Evolutionary conservation across 2,888 invertebrate species (phyloP), one percentile per base, ranked within the genome.

Genomic region (Athalia rosae): DNA sequence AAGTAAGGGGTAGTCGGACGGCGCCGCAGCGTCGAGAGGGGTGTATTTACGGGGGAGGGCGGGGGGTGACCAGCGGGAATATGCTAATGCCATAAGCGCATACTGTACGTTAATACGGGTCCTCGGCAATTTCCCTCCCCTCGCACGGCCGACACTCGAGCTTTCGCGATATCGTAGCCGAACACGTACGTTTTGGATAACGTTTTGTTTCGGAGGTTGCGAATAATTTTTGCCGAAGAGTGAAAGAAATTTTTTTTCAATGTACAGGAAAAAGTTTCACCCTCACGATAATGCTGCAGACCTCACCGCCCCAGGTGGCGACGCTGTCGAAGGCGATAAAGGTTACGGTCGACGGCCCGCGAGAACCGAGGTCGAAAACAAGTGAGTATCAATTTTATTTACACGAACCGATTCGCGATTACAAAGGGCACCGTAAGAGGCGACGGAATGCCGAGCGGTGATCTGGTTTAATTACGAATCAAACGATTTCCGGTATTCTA

Each of bases 211-310:
- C 2, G 3, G 61, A 61, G 61, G 8, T 53, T n/a, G n/a, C 53
- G 9, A 8, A 4, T 11, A n/a, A n/a, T n/a, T 53, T 53, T 53
- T 53, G n/a, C n/a, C n/a, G n/a, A 53, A 53, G 8, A 3, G 53
- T 11, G 8, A 4, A 53, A 15, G 15, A 15, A 9, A 53, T 11
- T 53, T 53, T 53, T 71, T 71, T 58, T 3, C 45, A 45, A 58
- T 84, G 5, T 2, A 28, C 84, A 90, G 90, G 90, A 69, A 90
- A 90, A 80, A 90, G 89, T 81, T 90, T 90, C 79, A 89, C 89
- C 28, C 82, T 90, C 79, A 89, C 89, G 82, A 90, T 90, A 83
- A 89, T 90, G 88, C 86, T 90, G 76, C 89, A 89, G 80, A 90
- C 89, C n/a, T 86, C 88, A 43, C 89, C 89, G 69, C 90, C 90